phyloP scores from a whole-genome alignment of 2,797 vertebrate genomes.

The Zenarchopterus dispar region DNA sequence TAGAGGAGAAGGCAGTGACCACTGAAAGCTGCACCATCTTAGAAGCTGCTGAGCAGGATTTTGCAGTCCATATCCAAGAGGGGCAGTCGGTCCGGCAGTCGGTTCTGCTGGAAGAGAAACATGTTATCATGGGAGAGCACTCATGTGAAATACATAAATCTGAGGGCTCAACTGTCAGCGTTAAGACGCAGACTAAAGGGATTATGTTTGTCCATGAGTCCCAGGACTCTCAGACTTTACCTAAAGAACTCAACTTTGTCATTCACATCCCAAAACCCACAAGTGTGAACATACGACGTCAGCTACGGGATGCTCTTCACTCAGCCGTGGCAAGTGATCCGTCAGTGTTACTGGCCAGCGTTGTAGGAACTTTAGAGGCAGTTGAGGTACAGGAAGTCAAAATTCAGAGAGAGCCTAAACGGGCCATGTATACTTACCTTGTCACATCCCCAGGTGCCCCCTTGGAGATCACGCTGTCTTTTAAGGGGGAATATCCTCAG shows the following conservation, averaged over 20 bases:
- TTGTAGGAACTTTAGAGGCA: conserved; percentile 78
- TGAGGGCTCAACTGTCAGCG: conserved; percentile 40
- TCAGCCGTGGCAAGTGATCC: conserved; percentile 84
- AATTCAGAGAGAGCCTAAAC: conserved; percentile 79
- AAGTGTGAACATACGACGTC: conserved; percentile 76
- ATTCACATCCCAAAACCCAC: conserved; percentile 75
- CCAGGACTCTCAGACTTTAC: conserved; percentile 70
- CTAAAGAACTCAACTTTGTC: conserved; percentile 83
- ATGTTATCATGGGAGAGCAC: conserved; percentile 77
- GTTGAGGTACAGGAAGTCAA: conserved; percentile 81
- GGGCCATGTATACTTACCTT: conserved; percentile 79
- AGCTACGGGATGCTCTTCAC: conserved; percentile 83
- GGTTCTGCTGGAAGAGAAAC: conserved; percentile 84
- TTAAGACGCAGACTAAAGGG: conserved; percentile 69
- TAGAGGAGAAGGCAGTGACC: conserved; percentile 74
- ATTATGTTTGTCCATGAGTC: conserved; percentile 70
- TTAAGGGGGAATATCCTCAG: conserved; percentile 85
- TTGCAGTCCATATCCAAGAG: conserved; percentile 83
- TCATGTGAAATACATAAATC: conserved; percentile 54
- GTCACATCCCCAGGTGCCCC: conserved; percentile 80
- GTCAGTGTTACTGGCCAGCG: conserved; percentile 82
- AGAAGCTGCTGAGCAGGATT: conserved; percentile 82
- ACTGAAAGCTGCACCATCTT: conserved; percentile 79
- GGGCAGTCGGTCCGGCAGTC: conserved; percentile 84
- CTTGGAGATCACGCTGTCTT: conserved; percentile 84